These are phyloP conservation scores for Papilio elwesi DNA, from an alignment of 2,888 invertebrate species.

Conservation along the genomic window DNA sequence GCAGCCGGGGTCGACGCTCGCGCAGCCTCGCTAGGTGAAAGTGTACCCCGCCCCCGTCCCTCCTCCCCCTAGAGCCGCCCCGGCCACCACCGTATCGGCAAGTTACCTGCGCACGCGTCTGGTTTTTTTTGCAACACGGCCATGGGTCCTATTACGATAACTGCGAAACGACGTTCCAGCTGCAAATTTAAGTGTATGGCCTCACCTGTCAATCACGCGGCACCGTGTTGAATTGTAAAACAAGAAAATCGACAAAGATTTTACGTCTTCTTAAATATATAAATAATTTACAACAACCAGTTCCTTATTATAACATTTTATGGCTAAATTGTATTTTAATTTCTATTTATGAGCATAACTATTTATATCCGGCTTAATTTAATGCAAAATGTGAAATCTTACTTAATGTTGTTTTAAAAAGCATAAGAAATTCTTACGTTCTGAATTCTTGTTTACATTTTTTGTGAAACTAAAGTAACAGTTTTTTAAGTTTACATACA, in stretches of 20 bases:
- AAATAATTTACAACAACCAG: constrained; percentile 8
- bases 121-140: constrained; percentile 81
- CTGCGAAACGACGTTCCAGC: constrained; percentile 75
- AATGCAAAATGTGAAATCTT: neutral
- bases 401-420: neutral
- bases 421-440: neutral
- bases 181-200: constrained; percentile 77
- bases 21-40: constrained; percentile 83
- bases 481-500: neutral
- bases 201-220: constrained; percentile 71
- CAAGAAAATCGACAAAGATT: constrained; percentile 22
- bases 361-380: neutral
- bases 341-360: neutral
- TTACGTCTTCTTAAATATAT: constrained; percentile 37
- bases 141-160: constrained; percentile 82
- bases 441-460: too few relatives aligned
- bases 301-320: neutral
- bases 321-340: constrained; percentile 1
- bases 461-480: neutral
- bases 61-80: too few relatives aligned
- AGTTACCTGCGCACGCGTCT: constrained; percentile 77
- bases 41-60: constrained; percentile 70
- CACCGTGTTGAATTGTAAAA: constrained; percentile 49
- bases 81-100: constrained; percentile 51
- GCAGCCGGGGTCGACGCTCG: constrained; percentile 80